Percentiles rank a stretch among this genome's conserved stretches.
Conservation (phyloP, 1,140 invertebrate species). For the Caenorhabditis tropicalis region DNA sequence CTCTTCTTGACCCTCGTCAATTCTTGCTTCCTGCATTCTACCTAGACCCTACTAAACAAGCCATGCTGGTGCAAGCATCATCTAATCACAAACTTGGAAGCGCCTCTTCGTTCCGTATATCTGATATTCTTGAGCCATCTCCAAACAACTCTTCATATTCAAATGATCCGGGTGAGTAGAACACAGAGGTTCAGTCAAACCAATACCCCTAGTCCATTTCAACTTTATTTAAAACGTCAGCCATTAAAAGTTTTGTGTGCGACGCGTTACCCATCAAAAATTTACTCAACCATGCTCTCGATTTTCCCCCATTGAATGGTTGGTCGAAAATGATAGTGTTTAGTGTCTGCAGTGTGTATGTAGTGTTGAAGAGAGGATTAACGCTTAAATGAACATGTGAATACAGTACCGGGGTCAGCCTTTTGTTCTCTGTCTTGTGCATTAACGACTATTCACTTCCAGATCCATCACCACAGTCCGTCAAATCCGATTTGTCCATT, state of each 20-base stretch:
- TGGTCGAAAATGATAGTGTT: slow-evolving; percentile 35
- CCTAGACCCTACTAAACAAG: slow-evolving; percentile 18
- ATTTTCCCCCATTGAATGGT: slow-evolving; percentile 1
- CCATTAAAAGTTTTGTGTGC: slow-evolving; percentile 21
- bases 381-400: slow-evolving; percentile 26
- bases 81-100: neutral
- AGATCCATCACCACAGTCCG: neutral
- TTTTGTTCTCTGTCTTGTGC: slow-evolving; percentile 15
- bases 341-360: neutral
- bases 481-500: slow-evolving; percentile 14
- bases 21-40: slow-evolving; percentile 33
- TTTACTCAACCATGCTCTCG: slow-evolving; percentile 32
- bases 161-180: slow-evolving; percentile 13
- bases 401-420: slow-evolving; percentile 10
- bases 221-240: neutral
- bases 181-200: neutral
- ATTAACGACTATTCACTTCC: slow-evolving; percentile 14
- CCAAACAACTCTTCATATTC: neutral
- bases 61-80: neutral
- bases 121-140: slow-evolving; percentile 20
- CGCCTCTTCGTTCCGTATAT: slow-evolving; percentile 21
- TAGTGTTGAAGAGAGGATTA: neutral
- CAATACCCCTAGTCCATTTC: neutral
- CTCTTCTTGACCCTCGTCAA: slow-evolving; percentile 35
- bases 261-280: slow-evolving; percentile 31